Base-by-base conservation (phyloP, 2,888 invertebrate genomes). In the Heliconius aoede region DNA sequence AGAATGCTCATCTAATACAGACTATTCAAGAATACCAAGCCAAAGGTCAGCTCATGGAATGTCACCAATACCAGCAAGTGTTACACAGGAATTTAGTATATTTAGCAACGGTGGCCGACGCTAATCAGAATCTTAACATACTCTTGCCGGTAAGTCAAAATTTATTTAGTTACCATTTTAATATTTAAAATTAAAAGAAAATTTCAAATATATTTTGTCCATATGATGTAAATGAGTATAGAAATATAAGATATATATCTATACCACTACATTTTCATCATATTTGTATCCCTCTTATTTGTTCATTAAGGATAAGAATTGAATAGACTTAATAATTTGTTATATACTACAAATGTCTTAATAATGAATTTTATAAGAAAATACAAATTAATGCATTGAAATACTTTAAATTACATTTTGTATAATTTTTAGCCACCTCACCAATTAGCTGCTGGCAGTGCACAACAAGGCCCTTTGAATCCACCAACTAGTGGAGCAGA, bases 1-100 rank as follows among this genome's bases (percentile, higher is more conserved):
- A 99, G 93, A 99, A 99, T 91, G 98, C 98, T 84, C 98, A 99
- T 89, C 95, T 99, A 65, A 99, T 99, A 85, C 98, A 99, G 95
- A 98, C 98, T 13, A 99, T 99, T 87, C 98, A 98, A 90, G 99
- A 99, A 84, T 99, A 97, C 92, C 99, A 99, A 93, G 97, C 96
- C 82, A 98, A 98, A 95, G 99, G 99, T 78, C 99, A 99, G 90
- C 95, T 97, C 28, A 97, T 97, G 91, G 99, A 99, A 95, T 98
- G 98, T 87, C 96, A 98, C 89, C 98, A 98, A 94, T 98, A 98
- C 90, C 99, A 99, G 89, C 98, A 99, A 91, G 96, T 98, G 80
- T 93, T 99, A 81, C 99, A 99, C 88, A 95, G 99, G 82, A 99
- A 99, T 94, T 95, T 99, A 79, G 98, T 99, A 0, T 99, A 99